Conservation (phyloP, 2,797 vertebrate genomes). For the Lutjanus argentimaculatus region DNA sequence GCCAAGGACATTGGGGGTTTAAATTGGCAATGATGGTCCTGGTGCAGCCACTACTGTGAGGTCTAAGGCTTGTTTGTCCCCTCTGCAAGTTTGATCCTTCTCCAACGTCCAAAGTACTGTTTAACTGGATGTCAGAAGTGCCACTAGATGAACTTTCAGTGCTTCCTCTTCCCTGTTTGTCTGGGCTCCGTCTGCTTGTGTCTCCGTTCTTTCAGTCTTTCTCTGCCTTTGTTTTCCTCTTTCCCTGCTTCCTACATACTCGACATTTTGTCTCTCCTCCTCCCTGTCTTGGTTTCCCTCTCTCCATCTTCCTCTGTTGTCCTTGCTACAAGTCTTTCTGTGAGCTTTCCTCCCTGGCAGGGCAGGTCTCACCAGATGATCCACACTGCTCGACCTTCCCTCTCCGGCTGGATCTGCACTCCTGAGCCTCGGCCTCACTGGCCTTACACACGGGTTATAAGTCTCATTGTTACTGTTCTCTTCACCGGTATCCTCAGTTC, state of each 20-base stretch:
- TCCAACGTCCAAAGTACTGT: slow-evolving; percentile 56
- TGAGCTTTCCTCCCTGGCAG: slow-evolving; percentile 78
- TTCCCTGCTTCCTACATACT: slow-evolving; percentile 20
- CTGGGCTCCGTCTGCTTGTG: slow-evolving; percentile 28
- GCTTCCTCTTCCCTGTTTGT: slow-evolving; percentile 38
- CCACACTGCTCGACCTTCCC: slow-evolving; percentile 65
- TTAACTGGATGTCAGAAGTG: slow-evolving; percentile 51
- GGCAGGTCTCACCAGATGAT: slow-evolving; percentile 68
- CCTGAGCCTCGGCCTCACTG: slow-evolving; percentile 60
- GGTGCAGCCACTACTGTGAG: slow-evolving; percentile 3
- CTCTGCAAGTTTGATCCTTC: slow-evolving; percentile 69
- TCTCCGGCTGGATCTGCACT: slow-evolving; percentile 70
- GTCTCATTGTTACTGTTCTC: slow-evolving; percentile 62
- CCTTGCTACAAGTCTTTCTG: slow-evolving; percentile 86
- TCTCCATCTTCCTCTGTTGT: slow-evolving; percentile 75
- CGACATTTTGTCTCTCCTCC: slow-evolving; percentile 39
- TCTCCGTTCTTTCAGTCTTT: slow-evolving; percentile 33
- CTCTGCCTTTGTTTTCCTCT: slow-evolving; percentile 47
- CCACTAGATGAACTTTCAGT: slow-evolving; percentile 49
- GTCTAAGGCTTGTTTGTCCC: slow-evolving; percentile 22
- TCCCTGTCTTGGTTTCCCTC: slow-evolving; percentile 48
- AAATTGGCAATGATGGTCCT: slow-evolving; percentile 47
- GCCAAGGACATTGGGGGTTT: slow-evolving; percentile 15
- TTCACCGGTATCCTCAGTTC: slow-evolving; percentile 48
- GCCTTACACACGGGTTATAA: slow-evolving; percentile 83